These are phyloP conservation scores for Etheostoma nigrum DNA, from an alignment of 2,797 vertebrate species.

Conservation along the genomic window DNA sequence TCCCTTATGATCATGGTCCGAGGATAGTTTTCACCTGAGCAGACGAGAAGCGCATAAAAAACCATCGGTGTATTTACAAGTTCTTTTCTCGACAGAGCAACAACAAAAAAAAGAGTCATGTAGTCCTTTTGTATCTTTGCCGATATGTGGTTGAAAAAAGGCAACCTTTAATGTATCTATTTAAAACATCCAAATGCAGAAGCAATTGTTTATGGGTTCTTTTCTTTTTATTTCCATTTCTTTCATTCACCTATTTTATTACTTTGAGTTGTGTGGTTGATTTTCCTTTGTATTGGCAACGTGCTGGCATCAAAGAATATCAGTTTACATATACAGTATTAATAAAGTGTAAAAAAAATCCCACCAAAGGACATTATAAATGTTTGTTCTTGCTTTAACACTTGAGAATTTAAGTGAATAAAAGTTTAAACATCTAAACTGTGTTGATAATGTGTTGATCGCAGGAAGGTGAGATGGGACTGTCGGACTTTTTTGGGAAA, in stretches of 20 bases:
- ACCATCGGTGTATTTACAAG: slow-evolving; percentile 94
- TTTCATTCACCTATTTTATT: slow-evolving; percentile 77
- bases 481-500: background rate
- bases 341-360: slow-evolving; percentile 96
- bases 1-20: slow-evolving; percentile 65
- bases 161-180: slow-evolving; percentile 91
- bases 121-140: slow-evolving; percentile 97
- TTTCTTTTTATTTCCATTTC: slow-evolving; percentile 66
- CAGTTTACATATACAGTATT: slow-evolving; percentile 95
- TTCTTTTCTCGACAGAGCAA: slow-evolving; percentile 90
- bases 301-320: slow-evolving; percentile 99
- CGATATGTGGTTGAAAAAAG: slow-evolving; percentile 91
- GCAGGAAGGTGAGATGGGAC: background rate
- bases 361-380: slow-evolving; percentile 99
- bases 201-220: slow-evolving; percentile 78
- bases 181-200: slow-evolving; percentile 84
- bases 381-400: slow-evolving; percentile 99
- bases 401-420: slow-evolving; percentile 96
- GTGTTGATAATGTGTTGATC: slow-evolving; percentile 43
- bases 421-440: slow-evolving; percentile 86
- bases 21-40: slow-evolving; percentile 83
- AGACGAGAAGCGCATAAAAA: slow-evolving; percentile 87
- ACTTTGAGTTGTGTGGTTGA: slow-evolving; percentile 89
- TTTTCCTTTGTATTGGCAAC: slow-evolving; percentile 95
- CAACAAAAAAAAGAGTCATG: slow-evolving; percentile 82